phyloP scores from a whole-genome alignment of 2,888 invertebrate genomes.

The Mythimna albipuncta region DNA sequence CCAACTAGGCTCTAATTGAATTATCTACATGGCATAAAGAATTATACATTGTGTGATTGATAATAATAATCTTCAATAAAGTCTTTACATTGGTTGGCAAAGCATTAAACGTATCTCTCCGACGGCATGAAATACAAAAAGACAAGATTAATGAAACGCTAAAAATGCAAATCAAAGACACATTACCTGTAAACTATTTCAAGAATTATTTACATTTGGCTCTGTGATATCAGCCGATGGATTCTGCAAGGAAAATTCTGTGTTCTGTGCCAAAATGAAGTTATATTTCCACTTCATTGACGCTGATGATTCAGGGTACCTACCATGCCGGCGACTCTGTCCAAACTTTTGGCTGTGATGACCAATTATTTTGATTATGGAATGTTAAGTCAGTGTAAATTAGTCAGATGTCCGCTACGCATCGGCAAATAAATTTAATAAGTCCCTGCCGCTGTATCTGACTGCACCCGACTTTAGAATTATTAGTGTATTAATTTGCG shows the following conservation, averaged over 20 bases:
- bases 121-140: neutral
- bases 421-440: constrained; percentile 81
- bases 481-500: constrained; percentile 59
- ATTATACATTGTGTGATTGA: neutral
- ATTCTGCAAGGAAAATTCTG: constrained; percentile 74
- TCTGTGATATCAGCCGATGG: constrained; percentile 70
- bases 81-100: neutral
- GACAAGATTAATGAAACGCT: constrained; percentile 30
- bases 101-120: neutral
- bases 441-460: constrained; percentile 64
- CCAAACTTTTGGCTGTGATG: constrained; percentile 80
- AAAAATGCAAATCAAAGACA: constrained; percentile 52
- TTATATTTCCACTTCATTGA: constrained; percentile 84
- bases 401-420: constrained; percentile 78
- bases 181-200: constrained; percentile 67
- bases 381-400: constrained; percentile 78
- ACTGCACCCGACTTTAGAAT: constrained; percentile 52
- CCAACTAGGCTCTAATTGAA: neutral
- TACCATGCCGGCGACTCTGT: constrained; percentile 66
- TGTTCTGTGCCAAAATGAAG: constrained; percentile 83
- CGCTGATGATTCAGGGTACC: constrained; percentile 80
- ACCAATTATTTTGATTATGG: constrained; percentile 83
- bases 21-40: neutral
- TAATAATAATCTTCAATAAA: neutral
- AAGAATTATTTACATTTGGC: constrained; percentile 77